A percentile compares a stretch with the other conserved stretches of the same genome.
Conservation (phyloP, 1,140 invertebrate genomes). For the Dinothrombium tinctorium region DNA sequence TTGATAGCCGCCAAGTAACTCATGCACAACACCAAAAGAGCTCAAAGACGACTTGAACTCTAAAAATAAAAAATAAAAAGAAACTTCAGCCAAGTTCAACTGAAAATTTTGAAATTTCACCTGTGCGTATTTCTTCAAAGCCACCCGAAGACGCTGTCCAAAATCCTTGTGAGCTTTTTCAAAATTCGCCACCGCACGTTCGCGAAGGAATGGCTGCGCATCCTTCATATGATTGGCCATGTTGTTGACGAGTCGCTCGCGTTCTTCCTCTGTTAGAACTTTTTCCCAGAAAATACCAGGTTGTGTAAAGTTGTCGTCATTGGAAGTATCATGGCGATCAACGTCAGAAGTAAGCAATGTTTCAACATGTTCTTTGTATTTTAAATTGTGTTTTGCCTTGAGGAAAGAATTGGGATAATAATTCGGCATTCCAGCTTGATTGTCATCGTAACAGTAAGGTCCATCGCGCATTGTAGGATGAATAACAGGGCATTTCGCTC, state of each 20-base stretch:
- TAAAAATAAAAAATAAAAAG: no score
- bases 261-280: constrained; percentile 39
- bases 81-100: no score
- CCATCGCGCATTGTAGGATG: constrained; percentile 72
- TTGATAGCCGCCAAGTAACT: no score
- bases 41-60: no score
- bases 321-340: constrained; percentile 44
- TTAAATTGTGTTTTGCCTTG: constrained; percentile 1
- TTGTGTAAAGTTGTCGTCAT: constrained; percentile 79
- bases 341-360: no score
- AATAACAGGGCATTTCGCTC: constrained; percentile 33
- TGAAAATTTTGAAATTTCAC: no score
- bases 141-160: constrained; percentile 16
- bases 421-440: constrained; percentile 18
- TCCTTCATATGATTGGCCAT: constrained; percentile 48
- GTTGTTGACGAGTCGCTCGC: constrained; percentile 46
- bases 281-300: constrained; percentile 49
- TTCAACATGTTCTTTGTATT: no score
- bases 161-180: constrained; percentile 23
- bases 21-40: no score
- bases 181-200: constrained; percentile 25
- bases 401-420: constrained; percentile 12
- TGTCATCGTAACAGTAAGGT: constrained; percentile 23
- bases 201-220: constrained; percentile 59
- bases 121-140: no score